phyloP scores from a whole-genome alignment of 2,113 vertebrate genomes.

The Arenaria interpres region DNA sequence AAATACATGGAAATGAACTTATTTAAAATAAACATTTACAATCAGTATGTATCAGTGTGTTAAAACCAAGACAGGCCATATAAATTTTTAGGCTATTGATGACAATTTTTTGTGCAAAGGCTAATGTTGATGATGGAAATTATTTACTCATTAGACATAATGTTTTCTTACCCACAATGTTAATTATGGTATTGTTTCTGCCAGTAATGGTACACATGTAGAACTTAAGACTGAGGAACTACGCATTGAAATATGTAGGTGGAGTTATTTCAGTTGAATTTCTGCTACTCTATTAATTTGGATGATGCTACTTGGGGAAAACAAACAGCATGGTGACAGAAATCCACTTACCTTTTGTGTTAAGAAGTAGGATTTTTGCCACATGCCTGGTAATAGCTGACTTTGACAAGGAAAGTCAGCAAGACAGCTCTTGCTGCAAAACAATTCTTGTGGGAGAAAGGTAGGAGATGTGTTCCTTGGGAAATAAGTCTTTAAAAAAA shows the following conservation, averaged over 20 bases:
- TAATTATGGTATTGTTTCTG: neutral
- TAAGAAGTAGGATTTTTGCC: slow-evolving; percentile 9
- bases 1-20: neutral
- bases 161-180: neutral
- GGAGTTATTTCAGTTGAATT: neutral
- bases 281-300: neutral
- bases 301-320: neutral
- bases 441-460: neutral
- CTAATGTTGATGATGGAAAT: slow-evolving; percentile 14
- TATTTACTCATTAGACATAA: slow-evolving; percentile 35
- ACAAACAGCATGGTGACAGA: neutral
- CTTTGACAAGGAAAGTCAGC: neutral
- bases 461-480: neutral
- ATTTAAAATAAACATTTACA: neutral
- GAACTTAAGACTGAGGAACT: neutral
- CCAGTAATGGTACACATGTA: neutral
- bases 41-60: neutral
- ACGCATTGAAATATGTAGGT: neutral
- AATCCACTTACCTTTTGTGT: neutral
- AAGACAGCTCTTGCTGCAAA: neutral
- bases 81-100: neutral
- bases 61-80: neutral
- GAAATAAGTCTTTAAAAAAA: neutral
- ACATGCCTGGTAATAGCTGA: neutral
- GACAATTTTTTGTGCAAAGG: neutral